Base-by-base conservation (phyloP, 2,888 invertebrate genomes). In the Brachypalpus laphriformis region DNA sequence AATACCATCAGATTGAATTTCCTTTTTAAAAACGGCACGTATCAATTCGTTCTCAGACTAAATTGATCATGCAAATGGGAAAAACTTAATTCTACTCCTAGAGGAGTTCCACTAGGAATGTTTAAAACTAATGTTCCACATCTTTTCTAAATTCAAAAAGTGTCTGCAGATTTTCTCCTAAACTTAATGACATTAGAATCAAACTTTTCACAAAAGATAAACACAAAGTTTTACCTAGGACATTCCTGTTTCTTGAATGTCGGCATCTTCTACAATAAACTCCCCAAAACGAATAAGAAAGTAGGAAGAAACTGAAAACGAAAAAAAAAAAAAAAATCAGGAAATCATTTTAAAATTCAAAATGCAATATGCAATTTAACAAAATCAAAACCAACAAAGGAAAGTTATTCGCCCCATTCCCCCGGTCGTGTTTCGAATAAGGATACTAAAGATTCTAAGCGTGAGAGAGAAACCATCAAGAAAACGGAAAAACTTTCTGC, bases 341-440 rank as follows among this genome's bases (percentile, higher is more conserved):
- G 45, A 77, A 78, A 68, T 42, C 51, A 63, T 59, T 72, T 82
- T 70, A 77, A 82, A 77, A 68, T 70, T 75, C 74, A 56, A 76
- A 77, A 82, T 78, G 82, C 82, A 74, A 82, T 75, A 82, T 77
- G 82, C 76, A 86, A 82, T 76, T 77, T 82, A 68, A 75, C 65
- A 75, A 86, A 81, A 82, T 63, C 61, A 66, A 82, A 75, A 86
- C 70, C 72, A 76, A 65, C 57, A 78, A 72, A 86, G 47, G 65
- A 77, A 86, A 77, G 31, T 74, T 78, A 72, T 16, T 16, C 49
- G 31, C 37, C 9, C 51, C 16, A 14, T 3, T 16, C 42, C 8
- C 25, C 25, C 18, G 8, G 16, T 3, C 18, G 34, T 74, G 9
- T n/a, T 14, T 25, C 4, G 4, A 56, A 71, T 18, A 63, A 59